These are phyloP conservation scores for Collichthys lucidus DNA, from an alignment of 2,113 vertebrate genomes.

Conservation along the genomic window DNA sequence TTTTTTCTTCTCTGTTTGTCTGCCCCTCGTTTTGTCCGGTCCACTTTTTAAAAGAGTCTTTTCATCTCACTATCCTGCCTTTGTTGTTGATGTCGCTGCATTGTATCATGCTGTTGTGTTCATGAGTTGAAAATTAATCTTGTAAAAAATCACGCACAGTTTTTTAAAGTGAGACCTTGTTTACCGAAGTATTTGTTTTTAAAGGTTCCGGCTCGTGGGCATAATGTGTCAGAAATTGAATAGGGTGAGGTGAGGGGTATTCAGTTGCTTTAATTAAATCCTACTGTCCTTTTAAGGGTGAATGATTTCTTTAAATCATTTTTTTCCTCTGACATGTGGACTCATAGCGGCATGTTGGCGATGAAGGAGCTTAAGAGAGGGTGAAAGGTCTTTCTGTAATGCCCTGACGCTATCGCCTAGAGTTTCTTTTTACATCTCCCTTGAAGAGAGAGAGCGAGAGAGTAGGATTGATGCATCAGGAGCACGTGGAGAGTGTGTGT, in stretches of 20 bases:
- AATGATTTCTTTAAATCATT: neutral
- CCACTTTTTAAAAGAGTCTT: neutral
- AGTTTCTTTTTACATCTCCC: constrained; percentile 43
- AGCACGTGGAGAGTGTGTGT: constrained; percentile 23
- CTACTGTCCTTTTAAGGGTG: no score
- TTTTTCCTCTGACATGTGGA: constrained; percentile 4
- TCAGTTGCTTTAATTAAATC: no score
- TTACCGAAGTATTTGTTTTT: no score
- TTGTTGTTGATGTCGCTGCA: neutral
- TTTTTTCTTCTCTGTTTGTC: neutral
- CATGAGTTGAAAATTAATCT: neutral
- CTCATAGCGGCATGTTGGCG: constrained; percentile 13
- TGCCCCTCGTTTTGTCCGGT: neutral
- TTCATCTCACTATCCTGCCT: neutral
- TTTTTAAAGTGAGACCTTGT: neutral
- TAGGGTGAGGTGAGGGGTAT: no score
- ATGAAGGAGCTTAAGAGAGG: constrained; percentile 12
- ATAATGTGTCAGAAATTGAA: no score
- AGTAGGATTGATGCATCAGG: constrained; percentile 15
- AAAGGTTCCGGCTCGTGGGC: no score
- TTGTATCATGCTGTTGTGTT: neutral
- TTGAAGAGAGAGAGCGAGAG: constrained; percentile 24
- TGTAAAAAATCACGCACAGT: neutral
- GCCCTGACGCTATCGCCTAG: constrained; percentile 35
- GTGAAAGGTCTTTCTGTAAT: constrained; percentile 55